Evolutionary conservation across 2,888 invertebrate species (phyloP), one percentile per base, ranked within the genome.

Genomic region (Xylophagus ater): DNA sequence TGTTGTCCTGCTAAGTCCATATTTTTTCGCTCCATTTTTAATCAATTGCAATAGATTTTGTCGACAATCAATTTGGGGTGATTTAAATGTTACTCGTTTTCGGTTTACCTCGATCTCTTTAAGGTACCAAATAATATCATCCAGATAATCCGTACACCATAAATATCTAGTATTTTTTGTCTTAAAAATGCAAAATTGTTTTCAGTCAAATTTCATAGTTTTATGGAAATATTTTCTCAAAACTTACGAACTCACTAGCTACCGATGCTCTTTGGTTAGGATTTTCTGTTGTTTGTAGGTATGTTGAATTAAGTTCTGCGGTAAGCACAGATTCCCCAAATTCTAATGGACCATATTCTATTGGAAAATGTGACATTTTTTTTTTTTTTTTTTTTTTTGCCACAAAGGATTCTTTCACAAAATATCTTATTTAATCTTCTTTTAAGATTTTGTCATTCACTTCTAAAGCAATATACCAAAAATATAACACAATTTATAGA

Each of bases 81-180:
- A 60, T 21, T 49, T 50, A 19, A 49, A 58, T 15, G 38, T 41
- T 4, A 62, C 31, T 3, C 45, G 47, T 3, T 47, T 48, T 2
- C 65, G 56, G 1, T 51, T 53, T 21, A 51, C 43, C 49, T 65
- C 65, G 0, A 55, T 52, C 32, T 60, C 55, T 15, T 50, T 52
- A 38, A 64, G 47, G 4, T 53, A 52, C 10, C 48, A 19, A 17
- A 55, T 52, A 37, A 65, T 61, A 42, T 65, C 65, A 17, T 45
- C 46, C 1, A 56, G 53, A 42, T 65, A 65, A 23, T 61, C 55
- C 21, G 46, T 49, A 5, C 54, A 37, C 62, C 59, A 64, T 45
- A 45, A 9, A 47, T 19, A 36, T 49, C 47, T 21, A 21, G 23
- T 32, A 31, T 2, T 26, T 18, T 19, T 13, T 13, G 2, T 19